A percentile compares a stretch with the other conserved stretches of the same genome.
These are phyloP conservation scores for Athalia rosae DNA, from an alignment of 2,888 invertebrate species.

Conservation along the genomic window DNA sequence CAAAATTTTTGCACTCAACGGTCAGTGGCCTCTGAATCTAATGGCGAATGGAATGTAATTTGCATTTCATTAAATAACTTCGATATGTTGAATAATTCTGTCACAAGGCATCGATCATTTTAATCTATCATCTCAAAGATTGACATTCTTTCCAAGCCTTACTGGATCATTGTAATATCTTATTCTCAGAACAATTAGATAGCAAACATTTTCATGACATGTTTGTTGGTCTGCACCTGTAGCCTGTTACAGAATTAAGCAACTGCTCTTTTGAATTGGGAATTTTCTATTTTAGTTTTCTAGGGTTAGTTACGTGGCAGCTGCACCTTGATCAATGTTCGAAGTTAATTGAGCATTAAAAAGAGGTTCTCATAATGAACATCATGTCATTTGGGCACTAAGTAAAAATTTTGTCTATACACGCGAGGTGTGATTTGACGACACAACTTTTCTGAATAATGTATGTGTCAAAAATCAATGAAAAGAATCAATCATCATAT, in stretches of 20 bases:
- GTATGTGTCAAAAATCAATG: too few species aligned
- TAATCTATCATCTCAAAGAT: neutral
- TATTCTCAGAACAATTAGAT: neutral
- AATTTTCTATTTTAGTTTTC: constrained; percentile 43
- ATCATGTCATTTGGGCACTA: neutral
- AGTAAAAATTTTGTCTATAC: too few species aligned
- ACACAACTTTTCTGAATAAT: too few species aligned
- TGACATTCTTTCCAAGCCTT: constrained; percentile 21
- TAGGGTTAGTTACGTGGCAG: constrained; percentile 12
- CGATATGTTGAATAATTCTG: constrained; percentile 16
- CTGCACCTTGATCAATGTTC: constrained; percentile 6
- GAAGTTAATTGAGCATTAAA: constrained; percentile 3
- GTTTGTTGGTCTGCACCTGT: constrained; percentile 2
- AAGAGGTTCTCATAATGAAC: neutral
- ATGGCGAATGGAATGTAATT: constrained; percentile 60
- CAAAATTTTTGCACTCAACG: constrained; percentile 55
- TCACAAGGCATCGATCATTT: constrained; percentile 26
- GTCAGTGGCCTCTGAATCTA: constrained; percentile 56
- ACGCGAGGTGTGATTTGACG: too few species aligned
- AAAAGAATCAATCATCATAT: too few species aligned
- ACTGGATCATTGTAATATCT: neutral
- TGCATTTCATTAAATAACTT: constrained; percentile 53
- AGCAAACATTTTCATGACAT: constrained; percentile 19
- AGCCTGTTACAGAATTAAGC: constrained; percentile 37
- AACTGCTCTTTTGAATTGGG: constrained; percentile 37